Evolutionary conservation across 2,113 vertebrate species (phyloP).

Genomic region (Rhinogobius similis): DNA sequence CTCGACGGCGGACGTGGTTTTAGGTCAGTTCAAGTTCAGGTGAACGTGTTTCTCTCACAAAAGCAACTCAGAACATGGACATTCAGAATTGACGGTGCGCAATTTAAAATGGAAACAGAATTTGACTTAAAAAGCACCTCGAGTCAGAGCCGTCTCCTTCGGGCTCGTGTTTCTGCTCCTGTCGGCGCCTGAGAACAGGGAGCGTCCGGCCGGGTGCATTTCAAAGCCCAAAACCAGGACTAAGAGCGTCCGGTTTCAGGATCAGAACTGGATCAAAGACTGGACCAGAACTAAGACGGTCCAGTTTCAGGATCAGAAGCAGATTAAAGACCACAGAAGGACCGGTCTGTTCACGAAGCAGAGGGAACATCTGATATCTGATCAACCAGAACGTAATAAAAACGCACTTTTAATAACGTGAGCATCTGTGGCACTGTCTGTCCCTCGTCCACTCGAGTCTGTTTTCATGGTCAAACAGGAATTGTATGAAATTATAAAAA

Average conservation of each 20-base stretch:
- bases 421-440: no score
- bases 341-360: not conserved
- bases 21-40: slow-evolving; percentile 17
- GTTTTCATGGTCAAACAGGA: no score
- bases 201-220: not conserved
- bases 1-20: not conserved
- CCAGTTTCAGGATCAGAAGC: not conserved
- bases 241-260: not conserved
- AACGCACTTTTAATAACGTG: not conserved
- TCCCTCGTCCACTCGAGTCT: no score
- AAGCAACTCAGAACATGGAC: not conserved
- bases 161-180: slow-evolving; percentile 1
- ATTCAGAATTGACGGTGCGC: not conserved
- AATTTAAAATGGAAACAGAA: not conserved
- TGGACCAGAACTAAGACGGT: not conserved
- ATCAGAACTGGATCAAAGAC: not conserved
- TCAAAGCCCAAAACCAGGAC: slow-evolving; percentile 2
- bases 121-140: no score
- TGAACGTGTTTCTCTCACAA: slow-evolving; percentile 10
- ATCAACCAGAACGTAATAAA: not conserved
- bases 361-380: not conserved
- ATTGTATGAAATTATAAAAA: no score
- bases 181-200: not conserved
- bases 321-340: not conserved
- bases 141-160: not conserved